phyloP scores from a whole-genome alignment of 2,888 invertebrate species.

The Hartigia nigra region DNA sequence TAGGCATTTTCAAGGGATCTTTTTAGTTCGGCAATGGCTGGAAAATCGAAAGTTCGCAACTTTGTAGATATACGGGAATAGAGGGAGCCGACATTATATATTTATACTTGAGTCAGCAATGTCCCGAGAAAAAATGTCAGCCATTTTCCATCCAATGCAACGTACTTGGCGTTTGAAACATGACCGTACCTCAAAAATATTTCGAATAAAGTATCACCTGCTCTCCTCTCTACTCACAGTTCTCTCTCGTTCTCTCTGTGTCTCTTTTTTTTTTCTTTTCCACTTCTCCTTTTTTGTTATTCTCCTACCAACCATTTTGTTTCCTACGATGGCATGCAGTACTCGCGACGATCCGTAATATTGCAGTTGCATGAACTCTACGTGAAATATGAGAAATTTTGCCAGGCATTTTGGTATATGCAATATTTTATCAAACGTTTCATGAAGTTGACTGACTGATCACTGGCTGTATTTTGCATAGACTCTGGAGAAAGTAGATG shows the following conservation, averaged over 20 bases:
- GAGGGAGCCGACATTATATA: conserved; percentile 23
- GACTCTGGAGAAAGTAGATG: background rate
- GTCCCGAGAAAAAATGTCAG: conserved; percentile 34
- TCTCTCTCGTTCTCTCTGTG: background rate
- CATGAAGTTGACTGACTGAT: background rate
- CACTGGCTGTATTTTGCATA: background rate
- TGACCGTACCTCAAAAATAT: background rate
- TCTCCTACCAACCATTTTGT: background rate
- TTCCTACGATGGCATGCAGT: background rate
- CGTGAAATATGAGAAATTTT: background rate
- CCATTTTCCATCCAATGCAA: conserved; percentile 24
- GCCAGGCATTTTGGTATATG: background rate
- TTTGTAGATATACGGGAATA: background rate
- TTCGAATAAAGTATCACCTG: conserved; percentile 1
- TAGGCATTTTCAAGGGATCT: background rate
- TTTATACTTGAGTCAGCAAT: conserved; percentile 36
- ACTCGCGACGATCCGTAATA: background rate
- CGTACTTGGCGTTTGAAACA: background rate
- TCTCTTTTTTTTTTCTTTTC: background rate
- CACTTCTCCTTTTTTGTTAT: background rate
- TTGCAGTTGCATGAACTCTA: background rate
- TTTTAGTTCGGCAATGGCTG: background rate
- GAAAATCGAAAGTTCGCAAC: background rate
- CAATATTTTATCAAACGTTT: background rate
- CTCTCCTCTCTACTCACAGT: background rate